These are phyloP conservation scores for Myotis planiceps DNA, from an alignment of 2,797 vertebrate genomes.

Conservation along the genomic window DNA sequence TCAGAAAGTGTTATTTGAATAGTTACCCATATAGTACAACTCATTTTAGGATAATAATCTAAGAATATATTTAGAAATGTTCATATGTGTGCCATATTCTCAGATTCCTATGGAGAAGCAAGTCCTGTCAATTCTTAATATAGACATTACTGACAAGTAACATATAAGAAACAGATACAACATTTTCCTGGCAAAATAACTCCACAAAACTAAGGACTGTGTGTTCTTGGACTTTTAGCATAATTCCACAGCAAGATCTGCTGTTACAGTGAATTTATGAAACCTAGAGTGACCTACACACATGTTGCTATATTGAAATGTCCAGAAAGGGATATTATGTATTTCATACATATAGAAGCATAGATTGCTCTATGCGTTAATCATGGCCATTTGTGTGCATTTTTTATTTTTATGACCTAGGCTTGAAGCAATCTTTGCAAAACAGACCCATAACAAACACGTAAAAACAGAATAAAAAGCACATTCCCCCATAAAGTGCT, in stretches of 20 bases:
- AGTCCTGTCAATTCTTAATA: constrained; percentile 55
- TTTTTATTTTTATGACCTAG: constrained; percentile 76
- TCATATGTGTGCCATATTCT: neutral
- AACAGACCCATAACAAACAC: constrained; percentile 77
- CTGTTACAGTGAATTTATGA: constrained; percentile 40
- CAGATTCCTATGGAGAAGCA: constrained; percentile 3
- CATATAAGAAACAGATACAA: constrained; percentile 55
- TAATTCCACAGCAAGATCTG: constrained; percentile 11
- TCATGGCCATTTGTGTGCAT: constrained; percentile 72
- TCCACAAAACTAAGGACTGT: constrained; percentile 40
- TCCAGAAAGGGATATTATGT: constrained; percentile 24
- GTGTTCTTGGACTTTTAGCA: constrained; percentile 45
- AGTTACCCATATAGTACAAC: neutral
- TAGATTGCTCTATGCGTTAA: constrained; percentile 54
- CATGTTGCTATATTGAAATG: constrained; percentile 45
- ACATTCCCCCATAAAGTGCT: constrained; percentile 84
- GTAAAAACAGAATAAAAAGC: constrained; percentile 80
- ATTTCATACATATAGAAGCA: constrained; percentile 53
- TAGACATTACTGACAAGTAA: constrained; percentile 45
- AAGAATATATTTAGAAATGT: neutral
- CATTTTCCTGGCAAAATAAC: constrained; percentile 60
- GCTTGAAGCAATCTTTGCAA: constrained; percentile 80
- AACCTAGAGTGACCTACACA: constrained; percentile 15
- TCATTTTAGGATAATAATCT: constrained; percentile 42
- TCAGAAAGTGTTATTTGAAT: neutral